Conservation (phyloP, 2,888 invertebrate species). For the Hecatera dysodea region DNA sequence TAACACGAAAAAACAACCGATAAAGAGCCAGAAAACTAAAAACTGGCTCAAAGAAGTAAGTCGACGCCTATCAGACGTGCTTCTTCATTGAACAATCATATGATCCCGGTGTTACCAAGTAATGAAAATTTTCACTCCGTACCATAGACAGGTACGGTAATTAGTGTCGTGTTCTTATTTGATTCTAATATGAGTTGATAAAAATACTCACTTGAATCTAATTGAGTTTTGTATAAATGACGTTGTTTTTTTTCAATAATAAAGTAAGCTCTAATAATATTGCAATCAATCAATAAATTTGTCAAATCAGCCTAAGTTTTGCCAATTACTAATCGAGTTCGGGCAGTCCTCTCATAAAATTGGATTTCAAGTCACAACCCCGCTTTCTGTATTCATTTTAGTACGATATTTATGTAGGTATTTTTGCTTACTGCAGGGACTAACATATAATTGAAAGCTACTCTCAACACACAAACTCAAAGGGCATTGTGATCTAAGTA, state of each 20-base stretch:
- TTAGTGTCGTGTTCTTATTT: constrained; percentile 1
- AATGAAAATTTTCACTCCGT: constrained; percentile 49
- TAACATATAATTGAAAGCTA: too few relatives aligned
- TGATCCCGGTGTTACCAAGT: constrained; percentile 87
- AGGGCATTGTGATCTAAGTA: too few relatives aligned
- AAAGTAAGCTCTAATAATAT: neutral
- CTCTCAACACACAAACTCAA: too few relatives aligned
- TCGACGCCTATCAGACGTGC: constrained; percentile 90
- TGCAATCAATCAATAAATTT: neutral
- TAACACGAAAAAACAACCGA: constrained; percentile 88
- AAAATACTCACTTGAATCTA: too few relatives aligned
- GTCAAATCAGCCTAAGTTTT: neutral
- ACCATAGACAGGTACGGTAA: constrained; percentile 60
- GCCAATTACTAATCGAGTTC: neutral
- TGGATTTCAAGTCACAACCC: neutral
- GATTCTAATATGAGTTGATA: neutral
- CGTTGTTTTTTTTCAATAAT: neutral
- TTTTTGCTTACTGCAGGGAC: too few relatives aligned
- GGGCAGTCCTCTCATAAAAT: too few relatives aligned
- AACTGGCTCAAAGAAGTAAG: constrained; percentile 87
- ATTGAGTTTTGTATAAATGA: too few relatives aligned
- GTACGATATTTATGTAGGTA: neutral
- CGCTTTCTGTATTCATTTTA: neutral
- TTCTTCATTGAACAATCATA: constrained; percentile 90
- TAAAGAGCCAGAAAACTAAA: constrained; percentile 87